These are phyloP conservation scores for Chrysomallon squamiferum DNA, from an alignment of 1,140 invertebrate genomes.

Conservation along the genomic window DNA sequence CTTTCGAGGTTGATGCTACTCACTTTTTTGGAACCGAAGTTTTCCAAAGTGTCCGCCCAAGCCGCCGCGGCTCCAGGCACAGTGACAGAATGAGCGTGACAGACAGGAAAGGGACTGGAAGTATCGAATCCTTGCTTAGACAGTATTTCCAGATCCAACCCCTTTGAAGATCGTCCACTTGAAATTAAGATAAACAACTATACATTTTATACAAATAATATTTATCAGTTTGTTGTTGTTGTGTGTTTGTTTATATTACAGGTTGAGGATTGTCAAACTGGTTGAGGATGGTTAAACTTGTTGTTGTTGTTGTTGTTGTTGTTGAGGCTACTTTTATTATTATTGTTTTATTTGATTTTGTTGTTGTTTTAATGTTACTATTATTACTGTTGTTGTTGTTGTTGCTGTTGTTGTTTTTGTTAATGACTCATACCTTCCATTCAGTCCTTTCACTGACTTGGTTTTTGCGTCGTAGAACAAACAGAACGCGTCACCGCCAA, in stretches of 20 bases:
- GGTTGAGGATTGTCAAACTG: too few species aligned
- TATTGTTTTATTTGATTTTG: too few species aligned
- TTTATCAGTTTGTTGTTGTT: too few species aligned
- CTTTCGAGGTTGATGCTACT: not conserved
- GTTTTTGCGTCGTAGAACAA: constrained; percentile 59
- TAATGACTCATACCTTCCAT: constrained; percentile 59
- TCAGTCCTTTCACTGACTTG: constrained; percentile 49
- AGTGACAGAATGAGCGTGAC: constrained; percentile 55
- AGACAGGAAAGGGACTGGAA: constrained; percentile 29
- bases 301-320: too few species aligned
- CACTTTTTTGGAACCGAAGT: constrained; percentile 60
- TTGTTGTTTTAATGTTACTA: too few species aligned
- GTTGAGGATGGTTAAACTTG: too few species aligned
- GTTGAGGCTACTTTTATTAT: too few species aligned
- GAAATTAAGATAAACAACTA: too few species aligned
- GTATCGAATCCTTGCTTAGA: constrained; percentile 34
- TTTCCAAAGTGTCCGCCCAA: constrained; percentile 52
- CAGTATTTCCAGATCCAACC: constrained; percentile 35
- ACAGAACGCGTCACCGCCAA: constrained; percentile 64
- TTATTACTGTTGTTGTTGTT: too few species aligned
- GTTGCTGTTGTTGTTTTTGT: too few species aligned
- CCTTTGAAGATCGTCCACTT: constrained; percentile 46
- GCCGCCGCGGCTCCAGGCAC: constrained; percentile 59
- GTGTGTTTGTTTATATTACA: too few species aligned
- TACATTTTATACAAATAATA: too few species aligned